Evolutionary conservation across 2,113 vertebrate genomes (phyloP), one percentile per base, ranked within the genome.

Genomic region (Burhinus oedicnemus): DNA sequence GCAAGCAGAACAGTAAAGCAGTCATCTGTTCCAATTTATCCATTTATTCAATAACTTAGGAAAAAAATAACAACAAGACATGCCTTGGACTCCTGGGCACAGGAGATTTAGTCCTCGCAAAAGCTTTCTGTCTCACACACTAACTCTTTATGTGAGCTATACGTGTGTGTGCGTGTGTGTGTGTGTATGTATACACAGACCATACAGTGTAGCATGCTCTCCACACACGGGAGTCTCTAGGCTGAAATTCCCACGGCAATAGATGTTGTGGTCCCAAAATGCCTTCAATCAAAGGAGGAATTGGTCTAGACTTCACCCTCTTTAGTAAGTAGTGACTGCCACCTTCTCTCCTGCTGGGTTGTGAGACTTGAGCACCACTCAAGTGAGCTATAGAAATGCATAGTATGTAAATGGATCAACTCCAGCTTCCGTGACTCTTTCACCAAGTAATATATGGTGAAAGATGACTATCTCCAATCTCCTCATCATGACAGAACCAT

Each of bases 131-230:
- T 69, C 54, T 76, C 70, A 71, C 19, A 42, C n/a, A 72, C 19
- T 38, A 65, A n/a, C 32, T 66, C 40, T n/a, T 57, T 23, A 32
- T 5, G 16, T 2, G 7, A 89, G 25, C 51, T 4, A 11, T 0
- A 3, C 18, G 0, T 32, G 40, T 77, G 15, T 34, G 5, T 12
- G 7, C 44, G 16, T 12, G 11, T 19, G 1, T 15, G 0, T 38
- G 3, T 27, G 19, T 14, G 23, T 5, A 23, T 6, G 2, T 11
- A 32, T 34, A 21, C 15, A 40, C 3, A 34, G 12, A 65, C 23
- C 15, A 51, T 5, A 15, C 0, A 20, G 34, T 3, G 9, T 22
- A 29, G n/a, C 51, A 62, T 8, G 13, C 4, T 42, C 19, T 42
- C 12, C 20, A 29, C 8, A 51, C 25, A 91, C 0, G 0, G 10